These are phyloP conservation scores for Caloenas nicobarica DNA, from an alignment of 2,113 vertebrate genomes.

Conservation along the genomic window DNA sequence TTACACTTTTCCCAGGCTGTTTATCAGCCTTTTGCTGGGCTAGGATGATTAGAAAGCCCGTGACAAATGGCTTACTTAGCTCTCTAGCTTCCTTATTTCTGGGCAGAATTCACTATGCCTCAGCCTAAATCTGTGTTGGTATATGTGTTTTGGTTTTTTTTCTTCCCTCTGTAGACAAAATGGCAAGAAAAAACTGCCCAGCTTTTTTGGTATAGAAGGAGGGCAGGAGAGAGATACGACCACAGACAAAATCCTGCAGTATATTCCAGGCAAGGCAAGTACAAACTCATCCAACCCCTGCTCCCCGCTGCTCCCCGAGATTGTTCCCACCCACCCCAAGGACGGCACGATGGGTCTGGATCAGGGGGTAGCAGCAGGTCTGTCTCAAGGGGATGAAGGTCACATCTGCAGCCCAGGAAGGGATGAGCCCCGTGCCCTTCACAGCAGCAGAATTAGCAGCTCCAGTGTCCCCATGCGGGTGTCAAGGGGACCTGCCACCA, in stretches of 20 bases:
- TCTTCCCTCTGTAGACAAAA: constrained; percentile 63
- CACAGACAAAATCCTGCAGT: constrained; percentile 77
- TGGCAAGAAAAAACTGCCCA: constrained; percentile 68
- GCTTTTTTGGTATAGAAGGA: constrained; percentile 68
- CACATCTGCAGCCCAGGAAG: background rate
- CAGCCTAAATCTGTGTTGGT: background rate
- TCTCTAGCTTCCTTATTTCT: constrained; percentile 20
- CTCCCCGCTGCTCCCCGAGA: background rate
- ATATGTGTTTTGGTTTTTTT: background rate
- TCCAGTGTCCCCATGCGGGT: background rate
- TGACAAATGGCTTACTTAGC: background rate
- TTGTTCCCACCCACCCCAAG: background rate
- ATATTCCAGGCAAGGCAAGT: constrained; percentile 77
- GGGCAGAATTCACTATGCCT: background rate
- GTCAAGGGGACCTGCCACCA: background rate
- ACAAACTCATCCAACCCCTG: background rate
- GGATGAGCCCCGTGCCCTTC: background rate
- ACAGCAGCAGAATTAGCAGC: background rate
- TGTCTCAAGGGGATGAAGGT: background rate
- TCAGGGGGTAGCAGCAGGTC: background rate
- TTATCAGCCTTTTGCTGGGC: background rate
- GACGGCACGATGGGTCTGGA: accelerated
- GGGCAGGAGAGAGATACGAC: constrained; percentile 52
- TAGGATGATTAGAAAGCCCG: background rate
- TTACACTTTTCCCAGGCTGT: background rate